A percentile compares a stretch with the other conserved stretches of the same genome.
phyloP scores from a whole-genome alignment of 2,797 vertebrate genomes.

The Podargus strigoides region DNA sequence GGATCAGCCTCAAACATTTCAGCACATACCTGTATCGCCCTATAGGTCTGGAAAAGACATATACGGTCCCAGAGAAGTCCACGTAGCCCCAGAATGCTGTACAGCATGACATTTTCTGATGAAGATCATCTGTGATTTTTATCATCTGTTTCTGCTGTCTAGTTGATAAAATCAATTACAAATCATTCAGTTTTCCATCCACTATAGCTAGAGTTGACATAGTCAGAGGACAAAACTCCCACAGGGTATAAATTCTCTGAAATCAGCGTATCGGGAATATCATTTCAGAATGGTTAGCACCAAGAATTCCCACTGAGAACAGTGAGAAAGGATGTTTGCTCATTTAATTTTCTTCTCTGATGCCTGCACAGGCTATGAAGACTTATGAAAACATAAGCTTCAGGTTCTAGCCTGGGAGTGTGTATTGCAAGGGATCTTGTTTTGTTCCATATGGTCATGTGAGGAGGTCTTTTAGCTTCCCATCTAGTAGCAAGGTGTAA shows the following conservation, averaged over 20 bases:
- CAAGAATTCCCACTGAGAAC: background rate
- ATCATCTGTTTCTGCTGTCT: background rate
- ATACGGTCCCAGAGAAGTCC: background rate
- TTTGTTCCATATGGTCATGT: background rate
- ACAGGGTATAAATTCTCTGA: background rate
- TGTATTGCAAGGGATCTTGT: background rate
- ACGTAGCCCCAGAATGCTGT: background rate
- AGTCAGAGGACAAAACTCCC: background rate
- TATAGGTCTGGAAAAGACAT: background rate
- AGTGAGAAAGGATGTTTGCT: background rate
- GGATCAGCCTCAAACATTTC: background rate
- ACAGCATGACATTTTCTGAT: background rate
- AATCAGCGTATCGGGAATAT: background rate
- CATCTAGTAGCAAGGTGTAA: background rate
- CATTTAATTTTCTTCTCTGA: slow-evolving; percentile 1
- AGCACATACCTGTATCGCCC: background rate
- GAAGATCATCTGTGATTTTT: background rate
- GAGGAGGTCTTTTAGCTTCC: background rate
- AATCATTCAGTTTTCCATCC: background rate
- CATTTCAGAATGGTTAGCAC: background rate
- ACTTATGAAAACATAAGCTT: background rate
- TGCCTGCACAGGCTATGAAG: background rate
- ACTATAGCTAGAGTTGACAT: background rate
- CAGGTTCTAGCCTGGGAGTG: background rate
- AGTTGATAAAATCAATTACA: background rate